Evolutionary conservation across 2,888 invertebrate genomes (phyloP).

Genomic region (Lithophane semibrunnea): DNA sequence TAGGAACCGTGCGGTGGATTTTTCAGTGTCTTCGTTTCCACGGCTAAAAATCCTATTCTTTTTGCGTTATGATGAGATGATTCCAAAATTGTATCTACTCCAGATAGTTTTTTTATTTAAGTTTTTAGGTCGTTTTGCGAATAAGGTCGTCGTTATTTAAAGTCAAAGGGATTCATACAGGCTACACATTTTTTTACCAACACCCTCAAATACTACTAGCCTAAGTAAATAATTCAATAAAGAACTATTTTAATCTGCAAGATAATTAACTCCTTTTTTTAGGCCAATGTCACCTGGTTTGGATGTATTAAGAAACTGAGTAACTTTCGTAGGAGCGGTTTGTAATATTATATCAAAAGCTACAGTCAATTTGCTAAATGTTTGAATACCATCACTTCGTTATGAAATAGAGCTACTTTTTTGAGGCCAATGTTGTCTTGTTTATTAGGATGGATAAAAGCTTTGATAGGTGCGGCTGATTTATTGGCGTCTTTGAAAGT

Average conservation of each 20-base stretch:
- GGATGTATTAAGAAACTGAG: constrained; percentile 13
- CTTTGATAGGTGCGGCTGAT: constrained; percentile 29
- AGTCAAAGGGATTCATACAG: neutral
- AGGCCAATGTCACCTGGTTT: constrained; percentile 25
- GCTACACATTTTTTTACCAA: neutral
- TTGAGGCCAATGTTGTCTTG: constrained; percentile 36
- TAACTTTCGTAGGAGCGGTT: constrained; percentile 26
- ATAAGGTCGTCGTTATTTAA: neutral
- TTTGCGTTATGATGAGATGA: no score
- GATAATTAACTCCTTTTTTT: constrained; percentile 3
- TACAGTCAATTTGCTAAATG: constrained; percentile 10
- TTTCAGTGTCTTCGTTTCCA: neutral
- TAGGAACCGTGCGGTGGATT: neutral
- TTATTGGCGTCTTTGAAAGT: constrained; percentile 26
- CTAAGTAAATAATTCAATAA: neutral
- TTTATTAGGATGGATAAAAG: constrained; percentile 20
- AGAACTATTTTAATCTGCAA: constrained; percentile 4
- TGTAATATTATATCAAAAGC: constrained; percentile 13
- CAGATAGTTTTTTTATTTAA: neutral
- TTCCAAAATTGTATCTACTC: neutral
- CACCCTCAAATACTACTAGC: no score
- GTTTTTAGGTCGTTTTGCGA: neutral
- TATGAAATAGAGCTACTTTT: constrained; percentile 12
- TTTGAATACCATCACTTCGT: constrained; percentile 30
- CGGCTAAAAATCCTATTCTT: no score